Conservation (phyloP, 1,140 invertebrate species). For the Ceratina calcarata region DNA sequence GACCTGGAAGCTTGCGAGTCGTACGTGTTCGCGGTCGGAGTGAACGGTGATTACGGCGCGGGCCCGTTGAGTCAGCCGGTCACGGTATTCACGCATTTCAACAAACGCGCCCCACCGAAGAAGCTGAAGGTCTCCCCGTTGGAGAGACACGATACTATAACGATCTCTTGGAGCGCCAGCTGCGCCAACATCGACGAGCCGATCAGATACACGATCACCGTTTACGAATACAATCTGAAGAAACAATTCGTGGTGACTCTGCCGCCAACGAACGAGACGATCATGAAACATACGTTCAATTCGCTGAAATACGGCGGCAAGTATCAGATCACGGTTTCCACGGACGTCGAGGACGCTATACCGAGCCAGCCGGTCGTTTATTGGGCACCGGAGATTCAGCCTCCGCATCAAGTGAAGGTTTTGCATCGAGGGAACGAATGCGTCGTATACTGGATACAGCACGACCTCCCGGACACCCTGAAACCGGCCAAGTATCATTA, state of each 20-base stretch:
- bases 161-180: conserved; percentile 81
- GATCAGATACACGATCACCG: conserved; percentile 82
- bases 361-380: conserved; percentile 78
- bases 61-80: conserved; percentile 83
- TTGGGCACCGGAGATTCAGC: conserved; percentile 81
- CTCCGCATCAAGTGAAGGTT: conserved; percentile 85
- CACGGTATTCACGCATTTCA: conserved; percentile 84
- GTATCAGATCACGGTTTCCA: conserved; percentile 84
- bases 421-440: conserved; percentile 80
- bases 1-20: conserved; percentile 86
- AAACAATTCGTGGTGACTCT: conserved; percentile 78
- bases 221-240: conserved; percentile 81
- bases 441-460: conserved; percentile 84
- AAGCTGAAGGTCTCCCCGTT: conserved; percentile 75
- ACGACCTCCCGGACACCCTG: conserved; percentile 58
- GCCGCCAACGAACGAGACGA: conserved; percentile 74
- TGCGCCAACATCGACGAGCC: conserved; percentile 80
- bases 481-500: conserved; percentile 81
- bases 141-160: conserved; percentile 80
- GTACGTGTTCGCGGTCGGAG: conserved; percentile 87
- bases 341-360: conserved; percentile 79
- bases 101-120: conserved; percentile 83
- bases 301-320: conserved; percentile 83
- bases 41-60: conserved; percentile 82
- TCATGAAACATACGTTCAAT: conserved; percentile 80